These are phyloP conservation scores for Eupithecia exiguata DNA, from an alignment of 2,888 invertebrate genomes.

Conservation along the genomic window DNA sequence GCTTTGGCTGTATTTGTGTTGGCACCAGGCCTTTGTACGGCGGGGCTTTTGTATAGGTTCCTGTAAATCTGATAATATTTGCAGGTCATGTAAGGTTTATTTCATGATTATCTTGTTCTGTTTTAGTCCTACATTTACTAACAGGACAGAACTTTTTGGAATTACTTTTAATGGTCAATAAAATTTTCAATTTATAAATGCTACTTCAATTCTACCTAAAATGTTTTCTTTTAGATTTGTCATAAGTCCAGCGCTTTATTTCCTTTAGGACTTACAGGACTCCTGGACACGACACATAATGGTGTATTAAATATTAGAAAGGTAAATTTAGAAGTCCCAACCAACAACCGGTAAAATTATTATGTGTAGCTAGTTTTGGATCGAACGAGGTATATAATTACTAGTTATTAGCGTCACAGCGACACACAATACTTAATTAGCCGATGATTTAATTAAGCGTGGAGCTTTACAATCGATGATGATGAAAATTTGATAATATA, in stretches of 20 bases:
- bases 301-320: too few relatives aligned
- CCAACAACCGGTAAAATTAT: constrained; percentile 21
- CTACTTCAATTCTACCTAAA: background rate
- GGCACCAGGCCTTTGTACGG: constrained; percentile 7
- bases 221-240: background rate
- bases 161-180: too few relatives aligned
- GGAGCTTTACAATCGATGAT: constrained; percentile 31
- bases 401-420: constrained; percentile 45
- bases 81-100: background rate
- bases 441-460: constrained; percentile 43
- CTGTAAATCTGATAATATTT: background rate
- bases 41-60: background rate
- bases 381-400: constrained; percentile 44
- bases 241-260: background rate
- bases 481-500: constrained; percentile 32
- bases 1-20: constrained; percentile 43
- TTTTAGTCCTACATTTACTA: background rate
- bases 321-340: constrained; percentile 6
- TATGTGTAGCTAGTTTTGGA: constrained; percentile 31
- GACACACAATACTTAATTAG: constrained; percentile 49
- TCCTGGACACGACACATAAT: background rate
- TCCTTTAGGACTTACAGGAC: background rate
- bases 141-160: too few relatives aligned
- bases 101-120: background rate
- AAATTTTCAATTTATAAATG: background rate